Evolutionary conservation across 2,888 invertebrate species (phyloP).

Genomic region (Drosophila algonquin): DNA sequence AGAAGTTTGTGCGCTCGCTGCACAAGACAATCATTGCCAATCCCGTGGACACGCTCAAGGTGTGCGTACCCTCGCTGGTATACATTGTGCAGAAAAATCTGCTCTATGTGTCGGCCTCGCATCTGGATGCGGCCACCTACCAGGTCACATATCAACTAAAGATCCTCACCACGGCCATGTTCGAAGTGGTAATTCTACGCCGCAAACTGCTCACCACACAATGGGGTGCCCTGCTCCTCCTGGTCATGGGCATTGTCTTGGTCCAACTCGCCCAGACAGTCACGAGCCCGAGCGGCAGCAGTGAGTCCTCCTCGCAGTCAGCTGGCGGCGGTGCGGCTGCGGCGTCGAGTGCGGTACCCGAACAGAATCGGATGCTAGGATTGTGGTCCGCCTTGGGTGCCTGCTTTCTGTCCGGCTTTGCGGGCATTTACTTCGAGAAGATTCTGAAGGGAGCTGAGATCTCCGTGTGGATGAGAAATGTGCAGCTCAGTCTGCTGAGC

Average conservation of each 20-base stretch:
- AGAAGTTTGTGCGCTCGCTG: slow-evolving; percentile 87
- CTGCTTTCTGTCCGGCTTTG: slow-evolving; percentile 97
- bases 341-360: slow-evolving; percentile 30
- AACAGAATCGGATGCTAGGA: slow-evolving; percentile 91
- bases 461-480: slow-evolving; percentile 98
- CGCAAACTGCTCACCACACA: slow-evolving; percentile 90
- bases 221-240: slow-evolving; percentile 93
- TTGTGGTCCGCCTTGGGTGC: slow-evolving; percentile 93
- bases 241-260: slow-evolving; percentile 92
- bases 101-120: slow-evolving; percentile 97
- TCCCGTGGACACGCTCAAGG: slow-evolving; percentile 93
- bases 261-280: slow-evolving; percentile 89
- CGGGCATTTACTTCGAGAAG: slow-evolving; percentile 99
- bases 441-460: slow-evolving; percentile 97
- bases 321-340: slow-evolving; percentile 16
- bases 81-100: slow-evolving; percentile 99
- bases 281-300: slow-evolving; percentile 7
- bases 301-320: slow-evolving; percentile 38
- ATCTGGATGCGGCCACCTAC: slow-evolving; percentile 99
- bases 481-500: slow-evolving; percentile 96
- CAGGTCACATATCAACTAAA: slow-evolving; percentile 99
- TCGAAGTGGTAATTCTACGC: slow-evolving; percentile 94
- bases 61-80: slow-evolving; percentile 97
- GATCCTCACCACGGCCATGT: slow-evolving; percentile 97
- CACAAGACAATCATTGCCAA: slow-evolving; percentile 91